phyloP scores from a whole-genome alignment of 2,797 vertebrate species.

The Diglossa cyanea region DNA sequence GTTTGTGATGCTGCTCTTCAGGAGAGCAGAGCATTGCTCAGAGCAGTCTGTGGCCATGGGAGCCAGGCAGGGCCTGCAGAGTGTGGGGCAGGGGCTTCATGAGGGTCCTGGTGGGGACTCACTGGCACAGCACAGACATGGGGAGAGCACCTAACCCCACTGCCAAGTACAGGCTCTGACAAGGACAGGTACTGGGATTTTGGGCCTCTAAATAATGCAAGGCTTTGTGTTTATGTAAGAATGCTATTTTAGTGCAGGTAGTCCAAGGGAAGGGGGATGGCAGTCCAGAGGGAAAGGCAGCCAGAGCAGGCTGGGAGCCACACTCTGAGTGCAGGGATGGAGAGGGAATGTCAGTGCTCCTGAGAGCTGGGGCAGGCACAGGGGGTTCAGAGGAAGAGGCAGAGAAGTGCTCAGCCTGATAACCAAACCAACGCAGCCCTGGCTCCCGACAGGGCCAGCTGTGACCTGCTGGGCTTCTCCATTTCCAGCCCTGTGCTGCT shows the following conservation, averaged over 20 bases:
- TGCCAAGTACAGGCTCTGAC: neutral
- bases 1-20: neutral
- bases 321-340: accelerated
- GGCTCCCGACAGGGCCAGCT: neutral
- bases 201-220: slow-evolving; percentile 26
- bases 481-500: neutral
- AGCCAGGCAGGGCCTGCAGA: neutral
- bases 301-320: neutral
- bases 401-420: neutral
- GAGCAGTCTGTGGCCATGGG: neutral
- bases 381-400: neutral
- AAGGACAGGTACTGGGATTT: neutral
- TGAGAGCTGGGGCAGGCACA: neutral
- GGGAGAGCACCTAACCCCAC: neutral
- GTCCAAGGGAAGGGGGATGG: neutral
- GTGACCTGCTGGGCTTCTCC: neutral
- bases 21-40: neutral
- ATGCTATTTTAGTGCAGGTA: neutral
- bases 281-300: accelerated
- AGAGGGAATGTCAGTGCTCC: neutral
- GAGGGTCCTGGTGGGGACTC: neutral
- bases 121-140: neutral
- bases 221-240: neutral
- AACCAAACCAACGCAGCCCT: neutral
- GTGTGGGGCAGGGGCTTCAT: accelerated